These are phyloP conservation scores for Plecturocebus donacophilus DNA, from an alignment of 2,113 vertebrate genomes.

Conservation along the genomic window DNA sequence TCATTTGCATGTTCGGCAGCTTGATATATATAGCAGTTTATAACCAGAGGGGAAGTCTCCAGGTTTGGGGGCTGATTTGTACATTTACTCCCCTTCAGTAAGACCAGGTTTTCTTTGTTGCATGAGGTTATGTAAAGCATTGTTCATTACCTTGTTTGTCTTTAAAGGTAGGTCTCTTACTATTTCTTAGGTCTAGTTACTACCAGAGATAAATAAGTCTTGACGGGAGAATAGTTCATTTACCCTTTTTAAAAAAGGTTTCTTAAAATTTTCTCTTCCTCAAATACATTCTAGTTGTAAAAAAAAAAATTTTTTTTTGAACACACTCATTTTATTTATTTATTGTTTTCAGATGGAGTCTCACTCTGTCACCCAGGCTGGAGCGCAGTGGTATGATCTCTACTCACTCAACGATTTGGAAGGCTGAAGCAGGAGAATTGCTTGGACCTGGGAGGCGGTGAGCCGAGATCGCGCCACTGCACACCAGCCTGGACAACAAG, in stretches of 20 bases:
- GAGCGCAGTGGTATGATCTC: not conserved
- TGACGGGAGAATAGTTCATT: not conserved
- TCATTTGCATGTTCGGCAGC: slow-evolving; percentile 9
- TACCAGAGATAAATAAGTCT: not conserved
- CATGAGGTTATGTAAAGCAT: slow-evolving; percentile 21
- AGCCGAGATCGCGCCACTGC: not conserved
- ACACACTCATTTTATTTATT: not conserved
- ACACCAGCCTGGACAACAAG: not conserved
- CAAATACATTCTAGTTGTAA: slow-evolving; percentile 7
- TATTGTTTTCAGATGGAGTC: too few relatives aligned
- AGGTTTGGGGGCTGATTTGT: not conserved
- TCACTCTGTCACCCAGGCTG: not conserved
- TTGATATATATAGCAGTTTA: not conserved
- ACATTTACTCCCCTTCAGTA: not conserved
- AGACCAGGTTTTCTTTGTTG: not conserved
- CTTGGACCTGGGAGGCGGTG: not conserved
- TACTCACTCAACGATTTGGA: not conserved
- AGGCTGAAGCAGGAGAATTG: not conserved
- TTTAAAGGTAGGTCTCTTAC: slow-evolving; percentile 4
- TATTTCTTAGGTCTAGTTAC: not conserved
- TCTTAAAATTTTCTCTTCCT: not conserved
- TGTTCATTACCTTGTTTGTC: slow-evolving; percentile 2
- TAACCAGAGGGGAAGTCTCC: slow-evolving; percentile 5
- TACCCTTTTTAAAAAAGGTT: not conserved
- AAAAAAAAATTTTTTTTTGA: not conserved